phyloP scores from a whole-genome alignment of 2,888 invertebrate genomes.

The Agrotis ipsilon region DNA sequence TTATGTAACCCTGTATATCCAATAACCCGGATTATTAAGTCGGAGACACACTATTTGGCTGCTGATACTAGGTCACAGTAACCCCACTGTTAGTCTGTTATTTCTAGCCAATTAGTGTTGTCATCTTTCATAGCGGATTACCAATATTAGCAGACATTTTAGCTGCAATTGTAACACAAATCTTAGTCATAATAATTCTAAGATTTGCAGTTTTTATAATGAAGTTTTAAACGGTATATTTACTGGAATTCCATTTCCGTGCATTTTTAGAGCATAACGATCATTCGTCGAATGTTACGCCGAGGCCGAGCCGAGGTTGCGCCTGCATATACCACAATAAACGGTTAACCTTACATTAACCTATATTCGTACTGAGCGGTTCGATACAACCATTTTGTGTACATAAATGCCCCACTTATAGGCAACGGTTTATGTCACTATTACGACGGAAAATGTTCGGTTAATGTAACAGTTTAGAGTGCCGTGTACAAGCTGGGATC shows the following conservation, averaged over 20 bases:
- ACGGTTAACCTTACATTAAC: slow-evolving; percentile 58
- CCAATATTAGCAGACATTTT: neutral
- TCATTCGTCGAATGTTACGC: slow-evolving; percentile 25
- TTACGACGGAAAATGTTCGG: slow-evolving; percentile 12
- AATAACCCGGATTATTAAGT: too few relatives aligned
- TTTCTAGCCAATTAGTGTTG: neutral
- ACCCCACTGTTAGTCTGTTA: neutral
- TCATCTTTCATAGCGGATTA: slow-evolving; percentile 8
- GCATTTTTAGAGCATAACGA: slow-evolving; percentile 51
- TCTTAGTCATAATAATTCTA: too few relatives aligned
- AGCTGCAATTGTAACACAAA: too few relatives aligned
- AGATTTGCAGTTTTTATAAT: too few relatives aligned
- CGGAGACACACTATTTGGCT: slow-evolving; percentile 2
- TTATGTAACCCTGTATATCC: too few relatives aligned
- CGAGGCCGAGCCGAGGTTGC: slow-evolving; percentile 38
- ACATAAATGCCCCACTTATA: slow-evolving; percentile 27
- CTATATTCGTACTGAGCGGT: slow-evolving; percentile 55
- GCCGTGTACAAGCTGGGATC: slow-evolving; percentile 2
- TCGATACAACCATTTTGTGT: slow-evolving; percentile 52
- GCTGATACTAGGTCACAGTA: neutral
- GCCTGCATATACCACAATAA: slow-evolving; percentile 48
- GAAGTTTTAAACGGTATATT: neutral
- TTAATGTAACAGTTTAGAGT: slow-evolving; percentile 4
- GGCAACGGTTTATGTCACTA: slow-evolving; percentile 31
- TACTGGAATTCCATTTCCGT: slow-evolving; percentile 21